Percentiles rank a stretch among this genome's conserved stretches.
phyloP scores from a whole-genome alignment of 2,888 invertebrate genomes.

The Caenorhabditis drosophilae region DNA sequence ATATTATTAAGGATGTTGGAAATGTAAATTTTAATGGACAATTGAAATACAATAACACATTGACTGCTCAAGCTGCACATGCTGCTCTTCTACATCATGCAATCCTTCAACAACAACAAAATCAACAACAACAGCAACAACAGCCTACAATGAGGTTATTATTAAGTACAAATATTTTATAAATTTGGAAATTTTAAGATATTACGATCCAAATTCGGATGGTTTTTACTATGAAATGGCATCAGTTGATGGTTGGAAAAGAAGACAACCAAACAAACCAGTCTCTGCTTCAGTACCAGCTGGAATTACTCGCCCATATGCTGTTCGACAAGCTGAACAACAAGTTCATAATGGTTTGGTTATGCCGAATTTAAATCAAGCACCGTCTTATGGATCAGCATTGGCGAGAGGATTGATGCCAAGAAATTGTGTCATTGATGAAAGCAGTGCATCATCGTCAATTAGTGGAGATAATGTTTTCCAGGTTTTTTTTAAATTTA shows the following conservation, averaged over 20 bases:
- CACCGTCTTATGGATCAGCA: conserved; percentile 43
- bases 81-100: conserved; percentile 45
- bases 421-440: conserved; percentile 47
- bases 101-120: conserved; percentile 14
- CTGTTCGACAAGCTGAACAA: conserved; percentile 10
- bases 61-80: conserved; percentile 39
- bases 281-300: conserved; percentile 29
- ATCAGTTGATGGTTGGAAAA: conserved; percentile 66
- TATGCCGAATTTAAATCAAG: not conserved
- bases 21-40: conserved; percentile 29
- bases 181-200: conserved; percentile 33
- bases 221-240: conserved; percentile 68
- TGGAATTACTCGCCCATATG: conserved; percentile 27
- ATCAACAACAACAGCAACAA: conserved; percentile 3
- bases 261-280: conserved; percentile 45
- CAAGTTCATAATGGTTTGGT: not conserved
- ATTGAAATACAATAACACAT: not conserved
- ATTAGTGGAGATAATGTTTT: conserved; percentile 26
- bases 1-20: conserved; percentile 24
- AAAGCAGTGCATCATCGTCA: conserved; percentile 39
- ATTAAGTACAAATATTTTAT: not conserved
- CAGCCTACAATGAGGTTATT: conserved; percentile 7
- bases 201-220: conserved; percentile 65
- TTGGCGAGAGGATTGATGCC: conserved; percentile 53
- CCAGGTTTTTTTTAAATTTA: not conserved